These are phyloP conservation scores for Agrotis clavis DNA, from an alignment of 2,888 invertebrate species.

Conservation along the genomic window DNA sequence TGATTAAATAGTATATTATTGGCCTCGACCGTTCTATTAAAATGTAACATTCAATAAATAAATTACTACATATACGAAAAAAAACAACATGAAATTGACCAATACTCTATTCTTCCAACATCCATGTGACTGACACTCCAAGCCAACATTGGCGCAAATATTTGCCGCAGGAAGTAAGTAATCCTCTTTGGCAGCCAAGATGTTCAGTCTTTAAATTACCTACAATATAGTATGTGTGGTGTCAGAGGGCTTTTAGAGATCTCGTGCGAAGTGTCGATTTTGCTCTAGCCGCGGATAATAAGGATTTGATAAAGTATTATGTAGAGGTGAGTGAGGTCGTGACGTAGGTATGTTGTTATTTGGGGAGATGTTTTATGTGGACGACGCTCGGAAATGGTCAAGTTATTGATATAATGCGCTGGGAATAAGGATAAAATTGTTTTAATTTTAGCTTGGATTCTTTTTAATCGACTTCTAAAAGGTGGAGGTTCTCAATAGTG, in stretches of 20 bases:
- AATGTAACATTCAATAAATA: too few relatives aligned
- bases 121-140: slow-evolving; percentile 36
- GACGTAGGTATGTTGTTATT: slow-evolving; percentile 12
- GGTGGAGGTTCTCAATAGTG: too few relatives aligned
- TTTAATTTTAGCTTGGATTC: too few relatives aligned
- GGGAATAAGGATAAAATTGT: too few relatives aligned
- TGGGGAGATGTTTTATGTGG: not conserved
- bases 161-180: slow-evolving; percentile 59
- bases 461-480: too few relatives aligned
- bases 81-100: not conserved
- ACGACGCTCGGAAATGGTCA: not conserved
- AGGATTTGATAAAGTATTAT: slow-evolving; percentile 48
- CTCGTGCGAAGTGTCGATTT: slow-evolving; percentile 53
- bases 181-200: slow-evolving; percentile 62
- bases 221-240: slow-evolving; percentile 52
- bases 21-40: too few relatives aligned
- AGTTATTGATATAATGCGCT: too few relatives aligned
- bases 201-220: slow-evolving; percentile 61
- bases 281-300: slow-evolving; percentile 48
- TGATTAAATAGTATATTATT: too few relatives aligned
- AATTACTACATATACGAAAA: too few relatives aligned
- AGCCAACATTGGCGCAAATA: slow-evolving; percentile 60
- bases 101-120: slow-evolving; percentile 39
- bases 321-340: slow-evolving; percentile 26
- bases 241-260: slow-evolving; percentile 45